Base-by-base conservation (phyloP, 2,888 invertebrate species). In the Eupithecia exiguata region DNA sequence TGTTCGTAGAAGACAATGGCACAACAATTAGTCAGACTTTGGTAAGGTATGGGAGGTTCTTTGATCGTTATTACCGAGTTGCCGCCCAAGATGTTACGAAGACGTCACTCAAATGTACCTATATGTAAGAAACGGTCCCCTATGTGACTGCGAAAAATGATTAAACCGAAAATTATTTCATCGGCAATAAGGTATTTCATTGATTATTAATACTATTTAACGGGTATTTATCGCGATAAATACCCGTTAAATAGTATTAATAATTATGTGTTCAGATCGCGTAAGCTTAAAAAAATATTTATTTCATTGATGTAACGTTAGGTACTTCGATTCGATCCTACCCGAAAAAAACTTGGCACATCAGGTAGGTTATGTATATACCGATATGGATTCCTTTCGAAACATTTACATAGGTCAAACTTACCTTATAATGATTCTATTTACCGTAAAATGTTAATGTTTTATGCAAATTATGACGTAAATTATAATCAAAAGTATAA, bases 1-100 rank as follows among this genome's bases (percentile, higher is more conserved):
- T 73, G 72, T 65, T 69, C 63, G 68, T 70, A 71, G 71, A 77
- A 82, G 77, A 83, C 84, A 83, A 83, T 83, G 74, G 81, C 80
- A 72, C 74, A 76, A 69, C 79, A 82, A 83, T 83, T 84, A 83
- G 80, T 83, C 71, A 82, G 79, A 76, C 79, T 72, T 36, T 63
- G 10, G 36, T 36, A 38, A 38, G n/a, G n/a, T 36, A 63, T 36
- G 18, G 36, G 46, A n/a, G 9, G 53, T 53, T 21, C 53, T 21
- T 21, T 21, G n/a, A 10, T 53, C n/a, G 46, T 16, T n/a, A 46
- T 46, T 53, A 53, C 53, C 4, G 49, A 49, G n/a, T 5, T 53
- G 21, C 53, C 53, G 53, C 21, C 53, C 10, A 53, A 10, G 9
- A 21, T 21, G 4, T 21, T 53, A 53, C 21, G 21, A 53, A 21